Conservation (phyloP, 1,140 invertebrate genomes). For the Cyrtorhinus lividipennis region DNA sequence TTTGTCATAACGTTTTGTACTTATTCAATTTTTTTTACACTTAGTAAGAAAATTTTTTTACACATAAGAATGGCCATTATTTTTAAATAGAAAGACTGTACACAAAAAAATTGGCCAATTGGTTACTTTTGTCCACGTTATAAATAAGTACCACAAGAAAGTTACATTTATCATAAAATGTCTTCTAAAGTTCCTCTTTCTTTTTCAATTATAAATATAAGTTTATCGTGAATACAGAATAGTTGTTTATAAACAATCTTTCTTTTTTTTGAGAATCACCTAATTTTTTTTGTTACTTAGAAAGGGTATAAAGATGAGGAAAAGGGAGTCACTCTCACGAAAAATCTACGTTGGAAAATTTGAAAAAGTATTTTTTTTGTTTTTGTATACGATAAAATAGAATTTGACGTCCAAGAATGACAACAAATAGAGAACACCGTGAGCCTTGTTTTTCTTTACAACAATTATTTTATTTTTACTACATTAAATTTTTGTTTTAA, state of each 20-base stretch:
- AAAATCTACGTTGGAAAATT: slow-evolving; percentile 10
- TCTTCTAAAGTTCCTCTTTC: neutral
- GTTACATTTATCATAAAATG: neutral
- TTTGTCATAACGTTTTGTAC: slow-evolving; percentile 1
- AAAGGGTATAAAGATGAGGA: slow-evolving; percentile 1
- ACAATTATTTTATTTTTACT: slow-evolving; percentile 9
- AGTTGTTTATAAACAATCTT: slow-evolving; percentile 18
- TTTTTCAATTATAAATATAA: neutral
- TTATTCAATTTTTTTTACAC: slow-evolving; percentile 1
- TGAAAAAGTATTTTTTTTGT: slow-evolving; percentile 5
- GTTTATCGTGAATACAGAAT: neutral
- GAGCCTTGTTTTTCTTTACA: slow-evolving; percentile 18
- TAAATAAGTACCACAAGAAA: neutral
- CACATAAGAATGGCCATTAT: neutral
- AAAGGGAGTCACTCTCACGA: slow-evolving; percentile 9
- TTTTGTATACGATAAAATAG: slow-evolving; percentile 19
- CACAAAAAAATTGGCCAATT: neutral
- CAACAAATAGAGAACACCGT: slow-evolving; percentile 21
- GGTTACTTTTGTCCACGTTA: neutral
- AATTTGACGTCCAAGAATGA: slow-evolving; percentile 22
- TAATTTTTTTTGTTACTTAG: neutral
- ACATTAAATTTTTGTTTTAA: slow-evolving; percentile 6
- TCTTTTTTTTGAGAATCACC: slow-evolving; percentile 17
- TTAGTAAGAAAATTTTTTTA: neutral
- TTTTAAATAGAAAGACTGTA: slow-evolving; percentile 7